Base-by-base conservation (phyloP, 2,888 invertebrate species). In the Pammene fasciana region DNA sequence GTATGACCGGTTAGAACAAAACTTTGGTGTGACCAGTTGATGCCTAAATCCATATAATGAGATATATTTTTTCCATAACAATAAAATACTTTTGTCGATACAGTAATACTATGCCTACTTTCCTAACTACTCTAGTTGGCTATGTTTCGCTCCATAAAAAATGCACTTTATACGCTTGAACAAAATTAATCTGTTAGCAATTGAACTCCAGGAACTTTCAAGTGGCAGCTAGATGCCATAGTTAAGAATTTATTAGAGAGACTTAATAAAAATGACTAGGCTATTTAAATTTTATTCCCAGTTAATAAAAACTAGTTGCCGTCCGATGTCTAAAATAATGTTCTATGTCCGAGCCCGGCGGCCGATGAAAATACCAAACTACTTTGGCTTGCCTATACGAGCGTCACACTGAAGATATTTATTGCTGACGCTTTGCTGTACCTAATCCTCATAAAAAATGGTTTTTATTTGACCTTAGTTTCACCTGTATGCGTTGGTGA, bases 351-450 rank as follows among this genome's bases (percentile, higher is more conserved):
- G 71, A 72, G 72, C 70, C 67, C 71, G 71, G 62, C 68, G 59
- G 65, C 71, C 60, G 70, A 75, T 76, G 70, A 71, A 74, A 76
- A 75, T 72, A 72, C 71, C 73, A 52, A 59, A 68, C 45, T 73
- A 65, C 67, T 71, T 68, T 67, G 68, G 71, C 70, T 66, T 68
- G 68, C 71, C 64, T 67, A 72, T 71, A 71, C 72, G 72, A 73
- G 65, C 71, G 71, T 73, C 71, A 71, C 71, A 67, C 70, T 70
- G 57, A 68, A 62, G 67, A 64, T 64, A 68, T 71, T 71, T 68
- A 71, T 71, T 64, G 57, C 71, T 54, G 38, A 54, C 60, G 26
- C 34, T 46, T 60, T 14, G 46, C 16, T 60, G 10, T 60, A 60
- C 60, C 60, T 60, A 48, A 60, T 60, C 46, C 46, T 48, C 46